These are phyloP conservation scores for Mesodorylaimus sp. DNA, from an alignment of 2,888 invertebrate genomes.

Conservation along the genomic window DNA sequence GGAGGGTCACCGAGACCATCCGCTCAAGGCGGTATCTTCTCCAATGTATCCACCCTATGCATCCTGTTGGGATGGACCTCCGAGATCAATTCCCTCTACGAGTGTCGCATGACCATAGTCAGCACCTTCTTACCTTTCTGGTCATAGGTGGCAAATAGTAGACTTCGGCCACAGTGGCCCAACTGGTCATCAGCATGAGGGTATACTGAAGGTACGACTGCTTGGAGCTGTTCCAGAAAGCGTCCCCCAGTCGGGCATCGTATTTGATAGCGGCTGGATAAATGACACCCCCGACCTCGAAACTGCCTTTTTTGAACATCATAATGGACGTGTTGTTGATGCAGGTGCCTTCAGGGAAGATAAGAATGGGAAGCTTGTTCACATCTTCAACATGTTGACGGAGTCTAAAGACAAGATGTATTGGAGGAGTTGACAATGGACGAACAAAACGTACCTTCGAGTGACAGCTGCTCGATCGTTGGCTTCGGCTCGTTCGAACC, in stretches of 20 bases:
- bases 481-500: constrained; percentile 91
- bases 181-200: constrained; percentile 93
- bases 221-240: constrained; percentile 94
- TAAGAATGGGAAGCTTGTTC: constrained; percentile 82
- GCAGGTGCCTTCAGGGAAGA: constrained; percentile 98
- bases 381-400: constrained; percentile 77
- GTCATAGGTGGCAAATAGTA: constrained; percentile 94
- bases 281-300: constrained; percentile 89
- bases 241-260: constrained; percentile 90
- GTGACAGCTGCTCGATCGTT: constrained; percentile 79
- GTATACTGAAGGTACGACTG: constrained; percentile 53
- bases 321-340: constrained; percentile 99
- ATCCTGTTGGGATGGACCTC: too few species aligned
- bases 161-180: constrained; percentile 97
- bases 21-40: too few species aligned
- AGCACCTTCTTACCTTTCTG: constrained; percentile 42
- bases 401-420: constrained; percentile 42
- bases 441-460: too few species aligned
- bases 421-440: neutral
- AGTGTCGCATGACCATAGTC: too few species aligned
- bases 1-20: too few species aligned
- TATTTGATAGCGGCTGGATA: constrained; percentile 98
- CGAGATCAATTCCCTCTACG: too few species aligned
- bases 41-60: too few species aligned
- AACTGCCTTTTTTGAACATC: constrained; percentile 99